Base-by-base conservation (phyloP, 53 echinoderm and acorn worm species). In the Luidia sarsii region DNA sequence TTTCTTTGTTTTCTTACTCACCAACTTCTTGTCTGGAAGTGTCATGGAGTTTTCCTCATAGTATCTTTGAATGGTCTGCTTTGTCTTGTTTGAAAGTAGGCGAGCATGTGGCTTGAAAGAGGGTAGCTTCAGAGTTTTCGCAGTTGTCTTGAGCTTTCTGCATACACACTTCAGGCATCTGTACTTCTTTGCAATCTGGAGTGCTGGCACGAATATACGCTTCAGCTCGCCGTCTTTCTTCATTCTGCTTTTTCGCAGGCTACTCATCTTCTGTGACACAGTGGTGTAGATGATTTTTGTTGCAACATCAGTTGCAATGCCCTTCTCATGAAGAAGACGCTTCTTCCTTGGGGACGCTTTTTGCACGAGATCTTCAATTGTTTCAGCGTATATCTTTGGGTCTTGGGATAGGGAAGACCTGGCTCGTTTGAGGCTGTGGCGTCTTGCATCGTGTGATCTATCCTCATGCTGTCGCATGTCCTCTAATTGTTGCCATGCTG, bases 1-100 rank as follows among this genome's bases (percentile, higher is more conserved):
- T 61, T 61, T 69, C 3, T 82, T 31, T 25, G 81, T 81, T 71
- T 70, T 81, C 36, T 87, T 87, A 71, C 87, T 87, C 1, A 87
- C 82, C 27, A 56, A 71, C 48, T 82, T 72, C 28, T 82, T 82
- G 56, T 87, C 87, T 16, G 82, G 87, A 2, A 87, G 64, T 28
- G 31, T 34, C 5, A 71, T 60, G 21, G 49, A 25, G 25, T 87
- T 45, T n/a, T 57, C 46, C 31, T 79, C 80, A 79, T 57, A 86
- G 53, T 50, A 80, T 25, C 35, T 50, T 10, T 64, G 51, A 50
- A 80, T 27, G 24, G 80, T 33, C 28, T 45, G 21, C 35, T 33
- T 35, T 35, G 57, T 74, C 39, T 57, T 55, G 36, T 19, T 56
- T 74, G 57, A 33, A 57, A 57, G 20, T 56, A 18, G 45, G 28